Base-by-base conservation (phyloP, 2,888 invertebrate genomes). In the Tholera decimalis region DNA sequence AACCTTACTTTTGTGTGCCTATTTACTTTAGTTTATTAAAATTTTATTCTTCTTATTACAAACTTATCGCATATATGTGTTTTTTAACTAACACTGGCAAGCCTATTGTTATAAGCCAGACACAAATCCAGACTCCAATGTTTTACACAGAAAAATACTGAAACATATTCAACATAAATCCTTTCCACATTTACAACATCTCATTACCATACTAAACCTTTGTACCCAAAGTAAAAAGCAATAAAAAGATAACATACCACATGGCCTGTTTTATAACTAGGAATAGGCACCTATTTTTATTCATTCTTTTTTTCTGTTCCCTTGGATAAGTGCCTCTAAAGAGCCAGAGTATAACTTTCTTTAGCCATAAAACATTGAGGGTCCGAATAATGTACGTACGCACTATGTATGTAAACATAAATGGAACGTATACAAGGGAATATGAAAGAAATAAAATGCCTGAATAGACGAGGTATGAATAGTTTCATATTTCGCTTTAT, bases 341-440 rank as follows among this genome's bases (percentile, higher is more conserved):
- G 49, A 59, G 51, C 30, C 44, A 44, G 53, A 69, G 44, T 65
- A 65, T 66, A 77, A 66, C 62, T 59, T 74, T 69, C 53, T 30
- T 59, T 55, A 44, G 56, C 49, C 47, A 65, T 77, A 77, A 77
- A 77, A 77, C 69, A 77, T 74, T 47, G 72, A 77, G 77, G 77
- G 74, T 74, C 77, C 77, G 65, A 72, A 70, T 71, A 73, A 75
- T 68, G 57, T 74, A 47, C 39, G 44, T 63, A 50, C 18, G 73
- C 51, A 75, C 41, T 56, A 57, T 62, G 44, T 60, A 74, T 71
- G 72, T 60, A 77, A 72, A 77, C 74, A 65, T 59, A 74, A 57
- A 71, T 57, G 43, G 60, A 69, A 62, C 62, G 37, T 50, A 62
- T 56, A 73, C 58, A 59, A 43, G 43, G 37, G 24, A 8, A 47